phyloP scores from a whole-genome alignment of 2,797 vertebrate species.

The Smutsia temminckii region DNA sequence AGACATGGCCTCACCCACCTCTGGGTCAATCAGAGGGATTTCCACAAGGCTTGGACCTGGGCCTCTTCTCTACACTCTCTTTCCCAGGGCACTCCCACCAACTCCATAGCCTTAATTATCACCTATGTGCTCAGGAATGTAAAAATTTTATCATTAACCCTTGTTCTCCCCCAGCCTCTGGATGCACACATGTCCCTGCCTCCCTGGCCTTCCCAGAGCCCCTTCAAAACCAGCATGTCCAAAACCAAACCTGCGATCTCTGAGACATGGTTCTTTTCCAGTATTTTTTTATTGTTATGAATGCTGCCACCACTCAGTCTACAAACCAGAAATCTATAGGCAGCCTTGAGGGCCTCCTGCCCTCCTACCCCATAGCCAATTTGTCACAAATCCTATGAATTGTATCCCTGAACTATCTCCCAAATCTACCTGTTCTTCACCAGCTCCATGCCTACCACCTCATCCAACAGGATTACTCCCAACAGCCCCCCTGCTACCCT shows the following conservation, averaged over 20 bases:
- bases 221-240: not conserved
- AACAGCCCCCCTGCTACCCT: not conserved
- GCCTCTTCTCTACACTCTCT: not conserved
- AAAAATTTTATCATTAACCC: not conserved
- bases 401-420: not conserved
- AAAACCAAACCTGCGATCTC: not conserved
- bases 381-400: not conserved
- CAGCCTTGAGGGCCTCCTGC: not conserved
- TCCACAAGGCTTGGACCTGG: not conserved
- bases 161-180: not conserved
- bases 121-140: not conserved
- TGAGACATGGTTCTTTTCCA: not conserved
- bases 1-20: not conserved
- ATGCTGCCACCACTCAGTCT: not conserved
- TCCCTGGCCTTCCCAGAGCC: not conserved
- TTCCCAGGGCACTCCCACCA: not conserved
- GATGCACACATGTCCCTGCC: not conserved
- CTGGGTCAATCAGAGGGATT: not conserved
- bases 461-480: not conserved
- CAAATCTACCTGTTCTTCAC: not conserved
- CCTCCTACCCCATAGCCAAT: not conserved
- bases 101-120: not conserved
- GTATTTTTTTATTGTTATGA: accelerated
- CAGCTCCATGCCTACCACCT: too few relatives aligned
- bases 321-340: not conserved